Base-by-base conservation (phyloP, 1,140 invertebrate genomes). In the Conus betulinus region DNA sequence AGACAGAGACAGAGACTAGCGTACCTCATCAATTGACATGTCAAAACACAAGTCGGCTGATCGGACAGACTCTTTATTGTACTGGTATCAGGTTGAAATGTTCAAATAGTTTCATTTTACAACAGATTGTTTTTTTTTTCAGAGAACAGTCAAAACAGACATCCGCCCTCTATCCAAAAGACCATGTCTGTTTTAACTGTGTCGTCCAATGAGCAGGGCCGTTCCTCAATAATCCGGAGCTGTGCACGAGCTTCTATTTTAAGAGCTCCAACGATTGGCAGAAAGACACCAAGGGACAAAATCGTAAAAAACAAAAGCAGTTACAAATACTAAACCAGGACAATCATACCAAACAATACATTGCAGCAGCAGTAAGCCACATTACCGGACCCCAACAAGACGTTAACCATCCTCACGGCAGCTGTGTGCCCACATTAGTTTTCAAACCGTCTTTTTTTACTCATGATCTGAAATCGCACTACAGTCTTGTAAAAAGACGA, bases 41-140 rank as follows among this genome's bases (percentile, higher is more conserved):
- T 39, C 39, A 39, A 57, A 53, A n/a, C 7, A 83, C 82, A 13
- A 20, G 23, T 55, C 15, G 39, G 55, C 39, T 55, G 82, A 23
- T 83, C 39, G 82, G 82, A 83, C 82, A 83, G 82, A 83, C 82
- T 83, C 82, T 83, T 83, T 83, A 83, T 55, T 81, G 67, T 57
- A 83, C 52, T 83, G 82, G 82, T 83, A 83, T 83, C 52, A 53
- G 82, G 82, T 57, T 83, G 82, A 83, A 52, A 3, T 71, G 67
- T 60, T 85, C 67, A 71, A 71, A 71, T 71, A 13, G 67, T n/a
- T 20, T 71, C 60, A 52, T 82, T 52, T 52, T 39, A 39, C 39
- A 52, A 27, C 39, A 81, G 39, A 5, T 81, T 39, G 25, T 25
- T 81, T 81, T 60, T 60, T 60, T 60, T 55, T 55, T 55, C 23